phyloP scores from a whole-genome alignment of 2,888 invertebrate species.

The Hypena proboscidalis region DNA sequence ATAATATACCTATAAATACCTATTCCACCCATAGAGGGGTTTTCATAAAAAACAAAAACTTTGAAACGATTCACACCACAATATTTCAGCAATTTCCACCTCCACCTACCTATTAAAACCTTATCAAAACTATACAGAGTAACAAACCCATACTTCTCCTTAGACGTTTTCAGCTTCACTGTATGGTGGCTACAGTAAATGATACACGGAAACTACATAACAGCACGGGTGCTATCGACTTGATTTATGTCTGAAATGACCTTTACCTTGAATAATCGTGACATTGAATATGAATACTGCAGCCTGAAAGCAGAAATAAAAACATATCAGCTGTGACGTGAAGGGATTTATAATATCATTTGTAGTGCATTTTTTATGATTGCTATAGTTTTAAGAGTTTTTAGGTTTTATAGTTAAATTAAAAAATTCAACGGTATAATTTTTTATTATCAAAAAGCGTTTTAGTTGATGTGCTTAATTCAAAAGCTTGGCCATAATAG shows the following conservation, averaged over 20 bases:
- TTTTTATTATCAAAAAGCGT: no score
- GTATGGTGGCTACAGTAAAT: slow-evolving; percentile 26
- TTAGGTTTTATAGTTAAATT: no score
- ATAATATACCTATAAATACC: no score
- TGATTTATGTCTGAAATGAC: slow-evolving; percentile 33
- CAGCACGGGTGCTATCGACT: slow-evolving; percentile 21
- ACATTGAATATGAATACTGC: slow-evolving; percentile 21
- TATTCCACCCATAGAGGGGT: no score
- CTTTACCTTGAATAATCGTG: slow-evolving; percentile 30
- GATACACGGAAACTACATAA: slow-evolving; percentile 22
- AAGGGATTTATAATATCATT: background rate
- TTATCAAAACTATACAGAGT: background rate
- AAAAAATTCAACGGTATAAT: no score
- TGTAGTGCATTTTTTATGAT: no score
- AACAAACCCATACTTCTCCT: background rate
- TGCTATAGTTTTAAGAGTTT: no score
- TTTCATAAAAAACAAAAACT: no score
- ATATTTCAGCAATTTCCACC: background rate
- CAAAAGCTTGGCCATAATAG: no score
- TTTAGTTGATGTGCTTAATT: no score
- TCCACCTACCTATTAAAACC: background rate
- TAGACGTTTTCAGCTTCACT: slow-evolving; percentile 7
- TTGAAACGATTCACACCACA: no score
- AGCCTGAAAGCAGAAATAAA: slow-evolving; percentile 12
- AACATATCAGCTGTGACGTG: slow-evolving; percentile 5